phyloP scores from a whole-genome alignment of 2,113 vertebrate genomes.

The Corvus cornix region DNA sequence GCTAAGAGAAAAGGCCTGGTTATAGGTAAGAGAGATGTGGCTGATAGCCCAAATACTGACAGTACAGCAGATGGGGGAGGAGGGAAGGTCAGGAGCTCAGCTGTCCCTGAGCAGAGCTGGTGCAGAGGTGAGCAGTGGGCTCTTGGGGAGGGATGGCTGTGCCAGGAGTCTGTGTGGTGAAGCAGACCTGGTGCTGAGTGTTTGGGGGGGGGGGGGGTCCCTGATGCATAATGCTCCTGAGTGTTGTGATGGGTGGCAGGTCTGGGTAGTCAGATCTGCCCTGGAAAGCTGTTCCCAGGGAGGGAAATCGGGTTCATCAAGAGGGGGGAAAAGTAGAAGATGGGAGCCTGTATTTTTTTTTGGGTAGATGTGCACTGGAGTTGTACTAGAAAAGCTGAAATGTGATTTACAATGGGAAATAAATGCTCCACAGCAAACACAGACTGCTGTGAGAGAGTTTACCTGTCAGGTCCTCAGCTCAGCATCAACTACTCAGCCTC shows the following conservation, averaged over 20 bases:
- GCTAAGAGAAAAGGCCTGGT: not conserved
- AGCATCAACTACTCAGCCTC: not conserved
- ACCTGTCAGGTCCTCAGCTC: not conserved
- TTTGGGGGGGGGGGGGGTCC: not conserved
- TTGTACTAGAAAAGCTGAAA: not conserved
- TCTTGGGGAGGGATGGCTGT: not conserved
- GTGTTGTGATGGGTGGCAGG: not conserved
- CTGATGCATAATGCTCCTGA: not conserved
- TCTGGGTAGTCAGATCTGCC: not conserved
- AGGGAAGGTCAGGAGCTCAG: not conserved
- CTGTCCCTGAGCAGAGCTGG: not conserved
- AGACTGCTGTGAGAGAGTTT: not conserved
- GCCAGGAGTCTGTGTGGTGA: not conserved
- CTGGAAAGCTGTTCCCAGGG: not conserved
- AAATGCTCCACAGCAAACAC: not conserved
- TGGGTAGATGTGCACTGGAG: not conserved
- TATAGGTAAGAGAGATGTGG: not conserved
- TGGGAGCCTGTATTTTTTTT: not conserved
- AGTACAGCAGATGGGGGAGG: not conserved
- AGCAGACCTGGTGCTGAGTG: not conserved
- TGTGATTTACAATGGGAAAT: not conserved
- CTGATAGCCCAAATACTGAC: not conserved
- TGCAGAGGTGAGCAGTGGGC: not conserved
- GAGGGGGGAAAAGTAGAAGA: not conserved
- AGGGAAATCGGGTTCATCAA: rapidly evolving